A percentile compares a stretch with the other conserved stretches of the same genome.
Conservation (phyloP, 2,113 vertebrate genomes). For the Phrynosoma blainvillii region DNA sequence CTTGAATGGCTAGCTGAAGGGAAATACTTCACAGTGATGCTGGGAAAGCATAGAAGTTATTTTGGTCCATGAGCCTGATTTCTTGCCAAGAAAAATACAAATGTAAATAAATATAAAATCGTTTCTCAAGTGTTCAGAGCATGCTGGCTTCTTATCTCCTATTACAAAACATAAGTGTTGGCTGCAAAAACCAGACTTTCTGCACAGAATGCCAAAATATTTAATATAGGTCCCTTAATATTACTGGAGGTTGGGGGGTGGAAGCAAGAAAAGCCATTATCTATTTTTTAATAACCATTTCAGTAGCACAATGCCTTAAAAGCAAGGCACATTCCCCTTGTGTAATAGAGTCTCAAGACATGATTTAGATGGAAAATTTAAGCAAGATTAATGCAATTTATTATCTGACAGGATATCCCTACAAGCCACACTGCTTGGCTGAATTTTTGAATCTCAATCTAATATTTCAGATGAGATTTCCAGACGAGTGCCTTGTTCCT, state of each 20-base stretch:
- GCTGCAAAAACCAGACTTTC: constrained; percentile 37
- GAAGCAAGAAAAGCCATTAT: constrained; percentile 66
- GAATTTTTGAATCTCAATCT: constrained; percentile 84
- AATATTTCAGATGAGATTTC: constrained; percentile 95
- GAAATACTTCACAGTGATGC: constrained; percentile 60
- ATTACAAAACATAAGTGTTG: constrained; percentile 47
- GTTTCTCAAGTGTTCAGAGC: constrained; percentile 39
- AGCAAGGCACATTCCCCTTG: constrained; percentile 73
- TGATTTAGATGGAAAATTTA: constrained; percentile 89
- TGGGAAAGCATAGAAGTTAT: constrained; percentile 64
- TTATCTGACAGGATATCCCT: constrained; percentile 96
- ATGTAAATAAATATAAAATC: constrained; percentile 32
- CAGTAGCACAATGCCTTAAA: constrained; percentile 83
- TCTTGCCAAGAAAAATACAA: constrained; percentile 41
- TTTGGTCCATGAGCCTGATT: constrained; percentile 44
- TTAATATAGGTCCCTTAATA: constrained; percentile 63
- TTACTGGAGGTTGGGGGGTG: constrained; percentile 52
- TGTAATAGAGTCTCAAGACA: constrained; percentile 78
- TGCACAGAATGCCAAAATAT: constrained; percentile 61
- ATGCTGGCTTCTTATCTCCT: constrained; percentile 53
- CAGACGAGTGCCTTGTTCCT: constrained; percentile 76
- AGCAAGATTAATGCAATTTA: constrained; percentile 96
- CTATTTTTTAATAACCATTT: constrained; percentile 78
- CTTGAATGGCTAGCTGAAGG: constrained; percentile 52
- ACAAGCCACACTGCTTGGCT: constrained; percentile 87